Evolutionary conservation across 2,113 vertebrate genomes (phyloP).

Genomic region (Notothenia coriiceps): DNA sequence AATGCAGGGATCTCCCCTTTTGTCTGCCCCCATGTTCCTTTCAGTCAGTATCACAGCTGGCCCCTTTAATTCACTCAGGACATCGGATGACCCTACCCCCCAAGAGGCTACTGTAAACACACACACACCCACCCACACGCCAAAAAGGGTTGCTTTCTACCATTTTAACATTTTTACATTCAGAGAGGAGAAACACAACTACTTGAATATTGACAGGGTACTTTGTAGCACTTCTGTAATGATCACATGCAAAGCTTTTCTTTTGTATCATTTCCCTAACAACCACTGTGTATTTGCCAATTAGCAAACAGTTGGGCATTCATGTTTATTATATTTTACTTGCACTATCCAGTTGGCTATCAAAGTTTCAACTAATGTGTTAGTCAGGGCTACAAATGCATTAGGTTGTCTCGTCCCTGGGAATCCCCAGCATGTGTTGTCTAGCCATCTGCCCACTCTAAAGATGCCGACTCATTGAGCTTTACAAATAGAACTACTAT

Average conservation of each 20-base stretch:
- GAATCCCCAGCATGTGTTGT: slow-evolving; percentile 68
- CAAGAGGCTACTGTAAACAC: slow-evolving; percentile 82
- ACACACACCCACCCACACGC: slow-evolving; percentile 6
- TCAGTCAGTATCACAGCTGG: slow-evolving; percentile 96
- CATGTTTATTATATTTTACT: neutral
- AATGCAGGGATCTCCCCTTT: slow-evolving; percentile 85
- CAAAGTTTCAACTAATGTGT: slow-evolving; percentile 28
- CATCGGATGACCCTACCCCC: slow-evolving; percentile 78
- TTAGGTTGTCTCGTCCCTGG: slow-evolving; percentile 54
- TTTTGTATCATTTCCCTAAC: neutral
- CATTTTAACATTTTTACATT: slow-evolving; percentile 11
- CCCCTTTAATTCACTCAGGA: slow-evolving; percentile 87
- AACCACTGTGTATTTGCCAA: neutral
- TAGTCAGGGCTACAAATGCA: slow-evolving; percentile 38
- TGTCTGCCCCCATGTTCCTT: slow-evolving; percentile 87
- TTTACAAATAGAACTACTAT: slow-evolving; percentile 75
- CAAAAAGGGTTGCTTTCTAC: neutral
- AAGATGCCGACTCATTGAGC: slow-evolving; percentile 77
- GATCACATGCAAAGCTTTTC: neutral
- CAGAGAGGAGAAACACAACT: neutral
- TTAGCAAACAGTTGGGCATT: neutral
- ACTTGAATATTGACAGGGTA: neutral
- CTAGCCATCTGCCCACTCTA: slow-evolving; percentile 82
- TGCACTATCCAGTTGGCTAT: slow-evolving; percentile 11
- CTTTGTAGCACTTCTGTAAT: neutral